phyloP scores from a whole-genome alignment of 1,140 invertebrate species.

The Nasonia longicornis region DNA sequence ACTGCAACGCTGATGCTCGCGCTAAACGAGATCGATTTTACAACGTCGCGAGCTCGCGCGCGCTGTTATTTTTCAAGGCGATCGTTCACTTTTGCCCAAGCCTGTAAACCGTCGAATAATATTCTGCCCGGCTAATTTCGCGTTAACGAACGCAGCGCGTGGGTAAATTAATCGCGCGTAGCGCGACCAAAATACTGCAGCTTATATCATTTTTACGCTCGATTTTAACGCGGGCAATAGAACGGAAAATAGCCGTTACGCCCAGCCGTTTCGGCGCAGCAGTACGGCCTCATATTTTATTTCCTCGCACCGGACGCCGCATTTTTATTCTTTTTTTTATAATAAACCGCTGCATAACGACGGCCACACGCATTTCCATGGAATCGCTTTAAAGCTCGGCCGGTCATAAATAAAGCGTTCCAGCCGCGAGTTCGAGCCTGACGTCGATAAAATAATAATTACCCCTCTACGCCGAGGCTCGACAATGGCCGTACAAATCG shows the following conservation, averaged over 20 bases:
- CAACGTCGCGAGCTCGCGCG: neutral
- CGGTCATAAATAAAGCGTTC: constrained; percentile 39
- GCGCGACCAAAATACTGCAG: neutral
- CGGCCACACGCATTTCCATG: constrained; percentile 25
- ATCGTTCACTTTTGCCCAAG: no score
- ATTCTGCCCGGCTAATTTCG: neutral
- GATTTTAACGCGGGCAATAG: constrained; percentile 36
- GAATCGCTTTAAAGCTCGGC: constrained; percentile 38
- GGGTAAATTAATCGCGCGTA: constrained; percentile 25
- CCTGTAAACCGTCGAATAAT: neutral
- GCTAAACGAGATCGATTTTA: constrained; percentile 42
- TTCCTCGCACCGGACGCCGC: neutral
- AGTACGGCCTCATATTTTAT: constrained; percentile 19
- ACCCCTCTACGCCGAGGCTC: constrained; percentile 44
- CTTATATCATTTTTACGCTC: constrained; percentile 32
- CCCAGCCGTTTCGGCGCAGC: constrained; percentile 24
- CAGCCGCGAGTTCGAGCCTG: constrained; percentile 38
- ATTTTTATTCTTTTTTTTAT: constrained; percentile 20
- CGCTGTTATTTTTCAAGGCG: no score
- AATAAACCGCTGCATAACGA: constrained; percentile 44
- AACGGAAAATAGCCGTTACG: constrained; percentile 42
- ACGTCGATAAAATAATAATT: constrained; percentile 66
- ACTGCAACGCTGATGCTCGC: neutral
- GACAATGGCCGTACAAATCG: constrained; percentile 62
- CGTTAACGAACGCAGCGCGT: neutral